phyloP scores from a whole-genome alignment of 2,888 invertebrate genomes.

The Epistrophe eligans region DNA sequence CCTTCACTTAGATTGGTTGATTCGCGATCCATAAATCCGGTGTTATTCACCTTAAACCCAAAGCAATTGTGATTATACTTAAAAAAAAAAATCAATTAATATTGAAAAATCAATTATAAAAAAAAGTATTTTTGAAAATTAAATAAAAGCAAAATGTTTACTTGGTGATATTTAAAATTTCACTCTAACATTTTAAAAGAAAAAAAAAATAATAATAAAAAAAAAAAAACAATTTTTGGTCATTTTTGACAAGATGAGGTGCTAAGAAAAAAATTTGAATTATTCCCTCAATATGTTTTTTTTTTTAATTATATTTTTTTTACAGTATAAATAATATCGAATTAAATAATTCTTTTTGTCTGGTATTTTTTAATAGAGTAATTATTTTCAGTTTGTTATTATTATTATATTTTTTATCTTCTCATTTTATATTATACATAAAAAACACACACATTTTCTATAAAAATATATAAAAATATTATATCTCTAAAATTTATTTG shows the following conservation, averaged over 20 bases:
- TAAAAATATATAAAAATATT: slow-evolving; percentile 6
- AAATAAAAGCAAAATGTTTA: slow-evolving; percentile 32
- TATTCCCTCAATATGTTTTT: slow-evolving; percentile 50
- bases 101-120: slow-evolving; percentile 25
- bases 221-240: slow-evolving; percentile 51
- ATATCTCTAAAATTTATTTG: slow-evolving; percentile 30
- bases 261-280: slow-evolving; percentile 61
- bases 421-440: slow-evolving; percentile 1
- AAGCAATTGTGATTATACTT: slow-evolving; percentile 75
- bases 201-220: background rate
- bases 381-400: slow-evolving; percentile 68
- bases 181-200: slow-evolving; percentile 46
- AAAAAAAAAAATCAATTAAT: slow-evolving; percentile 54
- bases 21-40: slow-evolving; percentile 61
- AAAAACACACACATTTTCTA: slow-evolving; percentile 33
- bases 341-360: slow-evolving; percentile 16
- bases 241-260: slow-evolving; percentile 73
- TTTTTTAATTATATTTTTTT: slow-evolving; percentile 27
- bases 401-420: slow-evolving; percentile 31
- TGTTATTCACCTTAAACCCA: slow-evolving; percentile 76
- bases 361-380: slow-evolving; percentile 60
- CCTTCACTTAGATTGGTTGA: background rate
- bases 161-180: slow-evolving; percentile 73
- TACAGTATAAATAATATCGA: background rate
- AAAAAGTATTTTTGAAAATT: slow-evolving; percentile 66